Base-by-base conservation (phyloP, 1,140 invertebrate genomes). In the Sweltsa coloradensis region DNA sequence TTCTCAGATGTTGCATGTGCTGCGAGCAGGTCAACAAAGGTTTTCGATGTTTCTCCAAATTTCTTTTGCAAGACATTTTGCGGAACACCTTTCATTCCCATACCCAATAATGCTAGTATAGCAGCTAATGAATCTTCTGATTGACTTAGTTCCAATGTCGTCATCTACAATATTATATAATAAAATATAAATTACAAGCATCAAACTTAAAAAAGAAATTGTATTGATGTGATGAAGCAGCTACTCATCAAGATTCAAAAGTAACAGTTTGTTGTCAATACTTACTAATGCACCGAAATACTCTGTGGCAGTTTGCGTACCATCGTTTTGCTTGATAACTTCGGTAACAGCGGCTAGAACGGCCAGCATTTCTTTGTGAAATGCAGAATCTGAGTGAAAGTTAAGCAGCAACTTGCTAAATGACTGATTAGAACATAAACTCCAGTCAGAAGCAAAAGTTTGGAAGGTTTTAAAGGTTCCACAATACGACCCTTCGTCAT, bases 291-390 rank as follows among this genome's bases (percentile, higher is more conserved):
- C 80, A 49, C 81, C 86, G 70, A 91, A 96, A 71, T 97, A 97
- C 69, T 96, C 92, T 2, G 88, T 90, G 39, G 88, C 83, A 3
- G 79, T 75, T 65, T 95, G 90, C 24, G 73, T 77, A 7, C 91
- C 92, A n/a, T 78, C 81, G 51, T 86, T 79, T 51, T 81, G 74
- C 59, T 91, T 92, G 47, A 97, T 93, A 3, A 94, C 78, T 64
- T 97, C 92, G 3, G 91, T 89, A 1, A 96, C 74, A 7, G 92
- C 89, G 9, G 88, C 87, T 31, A 97, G 61, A 18, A 95, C 81
- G 5, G 91, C 90, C 31, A 97, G 60, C 83, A 96, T 94, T 69
- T 96, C 86, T 61, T 93, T 94, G 58, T 97, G 92, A 1, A 91
- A 58, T 21, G 78, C 72, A 34, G 90, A 94, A 48, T 83, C 82